phyloP scores from a whole-genome alignment of 2,888 invertebrate genomes.

The Spialia ferax region DNA sequence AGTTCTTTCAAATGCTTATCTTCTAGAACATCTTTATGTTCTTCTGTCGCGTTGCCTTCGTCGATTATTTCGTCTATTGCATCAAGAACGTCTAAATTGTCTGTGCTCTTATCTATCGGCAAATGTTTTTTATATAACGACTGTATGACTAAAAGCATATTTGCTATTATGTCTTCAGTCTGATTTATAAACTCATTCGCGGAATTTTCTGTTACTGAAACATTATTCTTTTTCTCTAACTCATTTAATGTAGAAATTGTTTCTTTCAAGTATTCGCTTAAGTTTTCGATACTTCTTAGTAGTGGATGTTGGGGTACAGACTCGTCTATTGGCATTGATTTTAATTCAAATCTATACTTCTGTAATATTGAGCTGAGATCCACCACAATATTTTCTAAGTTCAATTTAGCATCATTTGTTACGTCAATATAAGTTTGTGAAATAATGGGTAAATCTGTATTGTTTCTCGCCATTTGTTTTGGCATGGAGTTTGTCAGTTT shows the following conservation, averaged over 20 bases:
- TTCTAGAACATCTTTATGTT: constrained; percentile 82
- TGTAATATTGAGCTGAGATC: constrained; percentile 61
- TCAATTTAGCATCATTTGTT: constrained; percentile 60
- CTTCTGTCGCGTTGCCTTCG: constrained; percentile 64
- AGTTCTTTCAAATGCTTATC: constrained; percentile 89
- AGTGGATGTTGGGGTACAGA: constrained; percentile 65
- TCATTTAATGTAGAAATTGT: constrained; percentile 56
- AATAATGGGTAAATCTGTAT: constrained; percentile 51
- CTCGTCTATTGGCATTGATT: constrained; percentile 52
- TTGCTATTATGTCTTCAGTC: constrained; percentile 73
- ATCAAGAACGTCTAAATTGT: constrained; percentile 64
- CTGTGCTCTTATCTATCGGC: constrained; percentile 54
- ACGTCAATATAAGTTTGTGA: constrained; percentile 73
- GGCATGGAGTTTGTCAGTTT: constrained; percentile 65
- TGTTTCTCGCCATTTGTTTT: constrained; percentile 59
- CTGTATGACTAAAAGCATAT: constrained; percentile 65
- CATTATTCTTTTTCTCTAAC: constrained; percentile 57
- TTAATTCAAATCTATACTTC: constrained; percentile 66
- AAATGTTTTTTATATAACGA: constrained; percentile 78
- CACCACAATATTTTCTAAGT: constrained; percentile 59
- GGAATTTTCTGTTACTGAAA: constrained; percentile 56
- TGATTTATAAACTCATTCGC: constrained; percentile 54
- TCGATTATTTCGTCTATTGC: constrained; percentile 74
- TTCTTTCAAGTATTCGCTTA: constrained; percentile 61
- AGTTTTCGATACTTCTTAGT: constrained; percentile 61